Conservation (phyloP, 2,113 vertebrate genomes). For the Cheilinus undulatus region DNA sequence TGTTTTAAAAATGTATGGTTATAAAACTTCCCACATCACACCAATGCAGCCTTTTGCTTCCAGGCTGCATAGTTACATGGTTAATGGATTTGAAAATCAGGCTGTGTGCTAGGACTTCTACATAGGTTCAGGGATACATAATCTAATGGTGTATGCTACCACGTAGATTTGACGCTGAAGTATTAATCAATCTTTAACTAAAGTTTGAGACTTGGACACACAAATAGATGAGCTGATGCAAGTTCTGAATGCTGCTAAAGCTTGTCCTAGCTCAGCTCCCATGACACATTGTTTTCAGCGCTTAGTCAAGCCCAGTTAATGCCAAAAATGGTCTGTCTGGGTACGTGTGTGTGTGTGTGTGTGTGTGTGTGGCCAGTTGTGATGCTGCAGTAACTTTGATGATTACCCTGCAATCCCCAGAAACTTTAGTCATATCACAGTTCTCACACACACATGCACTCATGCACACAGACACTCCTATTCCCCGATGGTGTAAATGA, state of each 20-base stretch:
- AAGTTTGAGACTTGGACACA: not conserved
- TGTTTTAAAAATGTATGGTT: too few relatives aligned
- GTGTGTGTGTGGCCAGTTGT: not conserved
- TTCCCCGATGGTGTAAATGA: constrained; percentile 15
- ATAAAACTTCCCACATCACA: too few relatives aligned
- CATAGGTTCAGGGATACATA: too few relatives aligned
- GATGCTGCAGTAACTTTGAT: constrained; percentile 15
- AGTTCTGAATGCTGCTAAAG: constrained; percentile 8
- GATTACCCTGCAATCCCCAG: constrained; percentile 25
- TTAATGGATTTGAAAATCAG: too few relatives aligned
- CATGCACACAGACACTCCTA: not conserved
- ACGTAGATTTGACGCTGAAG: too few relatives aligned
- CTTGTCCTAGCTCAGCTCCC: constrained; percentile 10
- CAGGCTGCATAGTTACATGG: too few relatives aligned
- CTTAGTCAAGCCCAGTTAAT: constrained; percentile 20
- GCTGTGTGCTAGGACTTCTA: too few relatives aligned
- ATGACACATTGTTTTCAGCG: constrained; percentile 28
- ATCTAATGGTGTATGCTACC: too few relatives aligned
- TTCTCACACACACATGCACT: not conserved
- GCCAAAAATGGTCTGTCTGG: not conserved
- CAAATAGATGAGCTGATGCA: not conserved
- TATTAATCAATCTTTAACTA: too few relatives aligned
- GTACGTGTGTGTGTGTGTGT: not conserved
- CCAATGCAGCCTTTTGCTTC: too few relatives aligned
- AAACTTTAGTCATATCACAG: constrained; percentile 9